Evolutionary conservation across 2,797 vertebrate species (phyloP), one percentile per base, ranked within the genome.

Genomic region (Podarcis siculus): DNA sequence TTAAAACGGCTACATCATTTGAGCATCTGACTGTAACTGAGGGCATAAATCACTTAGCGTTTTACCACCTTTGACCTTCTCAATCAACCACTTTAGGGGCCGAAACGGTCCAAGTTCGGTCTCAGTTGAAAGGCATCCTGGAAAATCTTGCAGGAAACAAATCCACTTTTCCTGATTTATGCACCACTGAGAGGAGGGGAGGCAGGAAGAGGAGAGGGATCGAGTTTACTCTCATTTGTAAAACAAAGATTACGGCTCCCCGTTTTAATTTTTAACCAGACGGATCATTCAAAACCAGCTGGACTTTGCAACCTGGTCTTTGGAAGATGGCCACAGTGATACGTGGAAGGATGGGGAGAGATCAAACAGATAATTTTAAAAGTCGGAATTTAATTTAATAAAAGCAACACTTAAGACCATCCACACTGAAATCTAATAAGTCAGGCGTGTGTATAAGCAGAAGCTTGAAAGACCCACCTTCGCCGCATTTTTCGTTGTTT

Each of bases 31-130:
- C 75, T 32, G 64, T 79, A 71, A 88, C 37, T 61, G n/a, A 42
- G 45, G 64, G 5, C 49, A 61, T 83, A 88, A 88, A 83, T 78
- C 66, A 69, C 42, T 37, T 2, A 0, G 42, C 7, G 12, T 79
- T 79, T 79, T 77, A 71, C 23, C 85, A 86, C 76, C 85, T 86
- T 71, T 79, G 85, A 79, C 76, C 76, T 71, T 30, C 76, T 6
- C 32, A 45, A 19, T 61, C 32, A 37, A 80, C 64, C 66, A 72
- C 77, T 71, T 79, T 39, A 4, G 64, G 85, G 23, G 25, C 37
- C 10, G 23, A 72, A 30, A 4, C 42, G 15, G 35, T 88, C 49
- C 49, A 83, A 79, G 76, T 61, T 61, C 45, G 82, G 37, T 84
- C 66, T 79, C 49, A 27, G 66, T 37, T 72, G 87, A 84, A 79